Percentiles rank a stretch among this genome's conserved stretches.
Conservation (phyloP, 2,113 vertebrate species). For the Bubo bubo region DNA sequence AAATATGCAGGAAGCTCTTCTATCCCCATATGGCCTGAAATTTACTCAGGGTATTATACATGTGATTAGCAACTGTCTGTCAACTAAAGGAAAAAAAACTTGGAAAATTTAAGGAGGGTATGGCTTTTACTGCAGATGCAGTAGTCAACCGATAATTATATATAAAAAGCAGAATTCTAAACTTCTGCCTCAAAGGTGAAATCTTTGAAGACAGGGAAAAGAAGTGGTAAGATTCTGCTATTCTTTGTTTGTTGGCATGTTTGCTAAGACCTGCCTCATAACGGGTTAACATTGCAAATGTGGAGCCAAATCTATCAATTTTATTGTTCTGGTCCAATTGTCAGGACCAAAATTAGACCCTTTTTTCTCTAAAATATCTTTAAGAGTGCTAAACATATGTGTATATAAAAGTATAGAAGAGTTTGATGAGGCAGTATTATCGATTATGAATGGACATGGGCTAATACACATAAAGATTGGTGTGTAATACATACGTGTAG, state of each 20-base stretch:
- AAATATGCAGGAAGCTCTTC: constrained; percentile 50
- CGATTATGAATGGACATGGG: background rate
- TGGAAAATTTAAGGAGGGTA: constrained; percentile 13
- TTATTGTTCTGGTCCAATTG: background rate
- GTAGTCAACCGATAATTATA: background rate
- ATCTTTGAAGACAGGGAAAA: background rate
- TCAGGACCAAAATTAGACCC: background rate
- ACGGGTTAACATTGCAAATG: background rate
- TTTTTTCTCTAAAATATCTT: background rate
- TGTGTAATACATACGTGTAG: accelerated
- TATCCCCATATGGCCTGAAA: constrained; percentile 64
- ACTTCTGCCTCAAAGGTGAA: background rate
- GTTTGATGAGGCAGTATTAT: background rate
- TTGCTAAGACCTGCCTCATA: background rate
- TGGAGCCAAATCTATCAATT: background rate
- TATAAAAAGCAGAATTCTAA: background rate
- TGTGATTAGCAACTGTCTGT: constrained; percentile 60
- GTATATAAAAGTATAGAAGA: background rate
- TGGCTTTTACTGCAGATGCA: background rate
- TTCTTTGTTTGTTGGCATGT: background rate
- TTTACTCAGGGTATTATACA: constrained; percentile 59
- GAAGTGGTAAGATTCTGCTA: background rate
- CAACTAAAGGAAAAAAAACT: background rate
- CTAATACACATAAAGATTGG: background rate
- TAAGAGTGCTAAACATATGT: background rate